These are phyloP conservation scores for Aleiodes leptofemur DNA, from an alignment of 2,888 invertebrate species.

Conservation along the genomic window DNA sequence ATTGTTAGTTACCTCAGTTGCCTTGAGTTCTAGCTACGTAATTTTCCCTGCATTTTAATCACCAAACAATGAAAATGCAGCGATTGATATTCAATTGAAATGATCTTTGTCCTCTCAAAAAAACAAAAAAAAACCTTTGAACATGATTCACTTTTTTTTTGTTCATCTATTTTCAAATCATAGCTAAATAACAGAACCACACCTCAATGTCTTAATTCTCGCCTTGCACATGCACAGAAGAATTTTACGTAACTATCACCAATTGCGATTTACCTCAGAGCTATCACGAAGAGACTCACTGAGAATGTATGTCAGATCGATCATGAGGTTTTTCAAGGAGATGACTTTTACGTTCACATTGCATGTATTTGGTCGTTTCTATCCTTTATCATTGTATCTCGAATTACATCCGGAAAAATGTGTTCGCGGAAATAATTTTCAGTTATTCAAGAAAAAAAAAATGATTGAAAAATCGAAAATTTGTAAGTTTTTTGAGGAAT, in stretches of 20 bases:
- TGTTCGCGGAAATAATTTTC: conserved; percentile 8
- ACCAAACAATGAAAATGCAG: conserved; percentile 11
- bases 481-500: not conserved
- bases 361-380: not conserved
- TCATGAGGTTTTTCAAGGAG: conserved; percentile 64
- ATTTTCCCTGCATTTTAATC: conserved; percentile 16
- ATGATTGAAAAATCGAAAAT: too few species aligned
- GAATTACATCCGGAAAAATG: conserved; percentile 32
- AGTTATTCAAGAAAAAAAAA: too few species aligned
- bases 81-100: conserved; percentile 20
- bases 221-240: conserved; percentile 4
- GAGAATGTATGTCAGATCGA: conserved; percentile 63
- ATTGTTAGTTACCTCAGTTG: conserved; percentile 15
- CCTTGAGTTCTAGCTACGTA: conserved; percentile 9
- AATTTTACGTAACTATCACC: conserved; percentile 44
- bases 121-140: not conserved
- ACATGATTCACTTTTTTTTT: not conserved
- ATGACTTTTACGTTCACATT: conserved; percentile 53
- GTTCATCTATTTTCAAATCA: not conserved
- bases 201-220: conserved; percentile 29
- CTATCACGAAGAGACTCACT: conserved; percentile 38
- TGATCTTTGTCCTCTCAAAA: conserved; percentile 17
- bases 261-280: conserved; percentile 44
- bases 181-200: conserved; percentile 9
- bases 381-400: not conserved